Evolutionary conservation across 2,888 invertebrate species (phyloP), one percentile per base, ranked within the genome.

Genomic region (Phania funesta): DNA sequence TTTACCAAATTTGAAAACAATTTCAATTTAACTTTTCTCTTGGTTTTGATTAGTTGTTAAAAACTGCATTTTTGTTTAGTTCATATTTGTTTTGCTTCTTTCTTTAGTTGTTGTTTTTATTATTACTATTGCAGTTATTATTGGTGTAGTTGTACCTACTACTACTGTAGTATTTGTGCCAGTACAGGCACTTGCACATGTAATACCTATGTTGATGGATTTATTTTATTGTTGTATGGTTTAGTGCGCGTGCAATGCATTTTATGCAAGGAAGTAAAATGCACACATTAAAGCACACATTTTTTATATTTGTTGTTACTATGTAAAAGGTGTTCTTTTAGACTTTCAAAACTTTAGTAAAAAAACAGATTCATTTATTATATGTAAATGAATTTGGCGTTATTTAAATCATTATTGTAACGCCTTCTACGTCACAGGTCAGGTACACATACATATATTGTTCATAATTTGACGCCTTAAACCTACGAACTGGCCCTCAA

Each of bases 161-260:
- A 60, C 41, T 67, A 50, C 65, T 6, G 71, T 48, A 71, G 76
- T 77, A 71, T 77, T 50, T 73, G 65, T 81, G 81, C 18, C 56
- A 60, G 41, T 54, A 67, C 70, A 48, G 29, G 29, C 7, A 29
- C 5, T 29, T 6, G 29, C 16, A 44, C 8, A 44, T 44, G 1
- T 13, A 8, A n/a, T n/a, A n/a, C n/a, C n/a, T 26, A 20, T 73
- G 76, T 29, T 70, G 73, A 64, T 77, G 73, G 26, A 54, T 67
- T 67, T 58, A 60, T 67, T 62, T 54, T 22, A 29, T 29, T 48
- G 60, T 82, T 78, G 64, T 50, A 68, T 82, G 78, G 1, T 16
- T 74, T 78, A 82, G 78, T 82, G 77, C 78, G 78, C 77, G 77
- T 82, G 82, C 68, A 82, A 35, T 82, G 77, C 67, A 77, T 77